Base-by-base conservation (phyloP, 1,140 invertebrate species). In the Sycophila sp. region DNA sequence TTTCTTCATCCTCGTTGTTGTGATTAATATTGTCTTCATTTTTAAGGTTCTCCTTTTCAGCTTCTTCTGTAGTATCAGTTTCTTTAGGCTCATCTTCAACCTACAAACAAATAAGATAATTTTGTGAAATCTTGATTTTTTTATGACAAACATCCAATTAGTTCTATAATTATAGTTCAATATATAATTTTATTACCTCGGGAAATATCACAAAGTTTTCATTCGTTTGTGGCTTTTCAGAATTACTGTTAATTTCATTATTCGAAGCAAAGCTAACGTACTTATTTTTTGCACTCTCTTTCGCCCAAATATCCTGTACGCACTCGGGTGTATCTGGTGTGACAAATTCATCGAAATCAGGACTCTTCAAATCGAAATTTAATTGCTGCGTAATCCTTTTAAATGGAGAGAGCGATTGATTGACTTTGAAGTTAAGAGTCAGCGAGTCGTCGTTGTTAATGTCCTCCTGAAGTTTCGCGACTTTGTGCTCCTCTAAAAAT, bases 331-430 rank as follows among this genome's bases (percentile, higher is more conserved):
- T 92, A 75, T 89, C 91, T 13, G 88, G 92, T 47, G 88, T 94
- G 28, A 89, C 90, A 78, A 92, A 91, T 75, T 92, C 91, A 71
- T 93, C 91, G 55, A 91, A 84, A 74, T 94, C 92, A 0, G 92
- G 91, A 59, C 89, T 92, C 69, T 89, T 89, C 3, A 91, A 74
- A 71, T 93, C 92, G 45, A 92, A 87, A 45, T 90, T 91, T 0
- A 94, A 78, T 76, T 94, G 92, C 73, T 94, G 92, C 0, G 93
- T 94, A 2, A 94, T 91, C 32, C 92, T 88, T 77, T 92, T 89
- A 78, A 94, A 92, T 0, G 92, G 92, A 1, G 92, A 92, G 34
- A 93, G 84, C 1, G 90, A 87, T 80, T 87, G 78, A 59, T 83
- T 86, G 0, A 72, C 55, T 30, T 80, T 81, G 22, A 83, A 82